Percentiles rank a stretch among this genome's conserved stretches.
phyloP scores from a whole-genome alignment of 2,113 vertebrate genomes.

The Callithrix jacchus region DNA sequence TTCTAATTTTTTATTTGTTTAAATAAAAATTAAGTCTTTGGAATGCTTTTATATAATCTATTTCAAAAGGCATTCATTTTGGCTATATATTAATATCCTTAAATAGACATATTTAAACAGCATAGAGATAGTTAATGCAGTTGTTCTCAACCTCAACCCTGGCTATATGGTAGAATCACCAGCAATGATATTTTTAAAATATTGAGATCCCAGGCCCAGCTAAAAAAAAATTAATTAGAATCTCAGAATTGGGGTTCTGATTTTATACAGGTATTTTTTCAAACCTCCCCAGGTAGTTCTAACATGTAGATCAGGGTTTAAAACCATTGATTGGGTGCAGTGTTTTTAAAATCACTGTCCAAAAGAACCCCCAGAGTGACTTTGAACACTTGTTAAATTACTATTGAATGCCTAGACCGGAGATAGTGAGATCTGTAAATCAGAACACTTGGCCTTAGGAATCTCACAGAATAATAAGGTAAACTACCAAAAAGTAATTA shows the following conservation, averaged over 20 bases:
- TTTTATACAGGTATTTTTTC: neutral
- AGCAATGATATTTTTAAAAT: neutral
- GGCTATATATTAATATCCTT: neutral
- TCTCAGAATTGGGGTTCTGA: neutral
- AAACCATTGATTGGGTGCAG: neutral
- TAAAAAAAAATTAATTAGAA: slow-evolving; percentile 27
- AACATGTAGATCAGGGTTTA: neutral
- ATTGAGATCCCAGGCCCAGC: neutral
- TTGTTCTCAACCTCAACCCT: neutral
- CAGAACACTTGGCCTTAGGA: neutral
- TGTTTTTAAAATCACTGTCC: slow-evolving; percentile 6
- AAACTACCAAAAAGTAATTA: slow-evolving; percentile 39
- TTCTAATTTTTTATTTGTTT: slow-evolving; percentile 36
- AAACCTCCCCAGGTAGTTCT: neutral
- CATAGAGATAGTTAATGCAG: neutral
- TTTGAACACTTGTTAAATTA: neutral
- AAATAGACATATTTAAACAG: neutral
- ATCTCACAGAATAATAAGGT: neutral
- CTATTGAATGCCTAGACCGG: neutral
- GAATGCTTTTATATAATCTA: neutral
- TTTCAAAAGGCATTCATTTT: neutral
- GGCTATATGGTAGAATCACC: neutral
- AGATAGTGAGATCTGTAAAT: neutral
- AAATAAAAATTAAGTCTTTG: neutral
- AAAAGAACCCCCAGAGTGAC: neutral